Percentiles rank a stretch among this genome's conserved stretches.
phyloP scores from a whole-genome alignment of 2,888 invertebrate species.

The Crepidodera aurea region DNA sequence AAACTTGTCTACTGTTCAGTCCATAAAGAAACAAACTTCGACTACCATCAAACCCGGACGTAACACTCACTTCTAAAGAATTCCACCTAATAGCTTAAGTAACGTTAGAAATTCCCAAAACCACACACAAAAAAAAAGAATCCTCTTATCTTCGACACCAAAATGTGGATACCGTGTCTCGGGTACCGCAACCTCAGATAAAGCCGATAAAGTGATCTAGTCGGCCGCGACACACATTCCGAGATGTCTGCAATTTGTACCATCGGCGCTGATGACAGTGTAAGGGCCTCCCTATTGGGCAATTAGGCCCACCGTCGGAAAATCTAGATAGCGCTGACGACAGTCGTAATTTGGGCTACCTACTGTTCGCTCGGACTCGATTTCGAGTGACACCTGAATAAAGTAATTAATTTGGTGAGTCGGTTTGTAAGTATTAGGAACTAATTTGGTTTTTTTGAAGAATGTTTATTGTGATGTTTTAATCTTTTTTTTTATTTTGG shows the following conservation, averaged over 20 bases:
- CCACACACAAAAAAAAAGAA: slow-evolving; percentile 15
- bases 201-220: slow-evolving; percentile 46
- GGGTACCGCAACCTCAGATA: slow-evolving; percentile 46
- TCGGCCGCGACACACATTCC: slow-evolving; percentile 47
- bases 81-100: slow-evolving; percentile 15
- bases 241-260: slow-evolving; percentile 52
- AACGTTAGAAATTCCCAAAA: slow-evolving; percentile 21
- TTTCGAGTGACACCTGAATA: not conserved
- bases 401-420: too few species aligned
- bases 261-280: slow-evolving; percentile 41
- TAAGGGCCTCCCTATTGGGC: slow-evolving; percentile 43
- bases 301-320: slow-evolving; percentile 41
- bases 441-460: too few species aligned
- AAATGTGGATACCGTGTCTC: slow-evolving; percentile 48
- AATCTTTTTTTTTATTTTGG: too few species aligned
- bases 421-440: too few species aligned
- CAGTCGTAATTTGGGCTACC: slow-evolving; percentile 3
- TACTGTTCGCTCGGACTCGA: not conserved
- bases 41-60: slow-evolving; percentile 18
- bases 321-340: slow-evolving; percentile 13
- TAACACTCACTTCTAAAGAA: slow-evolving; percentile 15
- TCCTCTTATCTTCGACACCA: slow-evolving; percentile 39
- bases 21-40: not conserved
- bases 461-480: too few species aligned
- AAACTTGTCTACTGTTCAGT: too few species aligned